Conservation (phyloP, 2,797 vertebrate species). For the Alfaro cultratus region DNA sequence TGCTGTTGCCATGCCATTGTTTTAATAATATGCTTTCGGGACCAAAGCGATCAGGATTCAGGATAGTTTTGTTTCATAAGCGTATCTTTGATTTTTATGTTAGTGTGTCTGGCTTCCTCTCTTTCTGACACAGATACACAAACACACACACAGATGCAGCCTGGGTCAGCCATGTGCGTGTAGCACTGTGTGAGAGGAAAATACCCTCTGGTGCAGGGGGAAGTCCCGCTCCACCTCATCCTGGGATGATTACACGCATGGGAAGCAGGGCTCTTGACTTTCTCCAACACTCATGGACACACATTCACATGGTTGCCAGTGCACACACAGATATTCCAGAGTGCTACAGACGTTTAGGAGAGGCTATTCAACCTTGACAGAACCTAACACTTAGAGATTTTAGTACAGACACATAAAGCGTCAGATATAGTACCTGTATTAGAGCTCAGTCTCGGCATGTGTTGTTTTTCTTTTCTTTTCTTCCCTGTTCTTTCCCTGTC, state of each 20-base stretch:
- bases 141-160: conserved; percentile 47
- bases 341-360: conserved; percentile 40
- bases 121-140: conserved; percentile 28
- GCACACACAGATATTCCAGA: conserved; percentile 33
- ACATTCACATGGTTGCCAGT: conserved; percentile 48
- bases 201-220: conserved; percentile 80
- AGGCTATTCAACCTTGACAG: conserved; percentile 60
- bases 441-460: conserved; percentile 31
- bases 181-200: conserved; percentile 80
- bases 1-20: conserved; percentile 18
- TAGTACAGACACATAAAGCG: conserved; percentile 51
- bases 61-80: conserved; percentile 3
- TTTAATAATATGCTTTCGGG: conserved; percentile 17
- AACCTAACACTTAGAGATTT: conserved; percentile 58
- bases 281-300: conserved; percentile 58
- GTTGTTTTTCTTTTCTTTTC: conserved; percentile 1
- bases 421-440: conserved; percentile 23
- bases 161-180: conserved; percentile 73
- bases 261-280: conserved; percentile 76
- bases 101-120: conserved; percentile 22
- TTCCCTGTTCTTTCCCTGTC: conserved; percentile 24
- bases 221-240: conserved; percentile 81
- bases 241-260: conserved; percentile 81
- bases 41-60: background rate
- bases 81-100: conserved; percentile 10